These are phyloP conservation scores for Scolopax rusticola DNA, from an alignment of 2,797 vertebrate species.

Conservation along the genomic window DNA sequence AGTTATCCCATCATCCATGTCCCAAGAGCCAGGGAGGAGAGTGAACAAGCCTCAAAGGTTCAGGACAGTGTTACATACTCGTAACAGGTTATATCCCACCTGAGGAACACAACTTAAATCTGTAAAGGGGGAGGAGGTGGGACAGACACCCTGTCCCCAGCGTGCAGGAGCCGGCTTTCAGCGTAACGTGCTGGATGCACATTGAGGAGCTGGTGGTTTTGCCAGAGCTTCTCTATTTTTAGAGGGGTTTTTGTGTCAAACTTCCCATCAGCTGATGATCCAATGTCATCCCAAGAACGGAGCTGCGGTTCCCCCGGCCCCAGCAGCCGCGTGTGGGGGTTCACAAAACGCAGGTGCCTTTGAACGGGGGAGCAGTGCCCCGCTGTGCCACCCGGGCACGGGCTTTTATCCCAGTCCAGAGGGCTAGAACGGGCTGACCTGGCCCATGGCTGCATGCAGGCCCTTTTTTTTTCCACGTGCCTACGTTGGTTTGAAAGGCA, in stretches of 20 bases:
- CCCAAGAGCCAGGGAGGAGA: neutral
- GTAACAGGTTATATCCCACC: neutral
- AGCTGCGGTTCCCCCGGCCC: neutral
- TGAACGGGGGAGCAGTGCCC: neutral
- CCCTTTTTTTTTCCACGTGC: neutral
- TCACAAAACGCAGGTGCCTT: neutral
- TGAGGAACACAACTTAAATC: neutral
- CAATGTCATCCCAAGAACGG: constrained; percentile 30
- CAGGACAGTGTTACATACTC: fast-evolving
- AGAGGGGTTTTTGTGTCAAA: constrained; percentile 22
- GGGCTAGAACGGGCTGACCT: neutral
- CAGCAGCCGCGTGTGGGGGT: neutral
- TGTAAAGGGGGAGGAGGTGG: neutral
- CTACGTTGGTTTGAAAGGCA: neutral
- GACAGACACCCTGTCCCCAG: neutral
- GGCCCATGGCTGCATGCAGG: neutral
- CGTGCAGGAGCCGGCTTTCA: fast-evolving
- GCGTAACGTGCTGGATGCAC: neutral
- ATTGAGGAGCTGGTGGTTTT: neutral
- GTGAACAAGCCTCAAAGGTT: neutral
- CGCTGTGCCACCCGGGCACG: fast-evolving
- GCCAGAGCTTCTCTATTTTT: constrained; percentile 55
- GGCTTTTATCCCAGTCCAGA: neutral
- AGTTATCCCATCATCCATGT: neutral
- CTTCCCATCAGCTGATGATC: neutral